Conservation (phyloP, 92 coral and sea anemone species). For the Siderastrea radians region DNA sequence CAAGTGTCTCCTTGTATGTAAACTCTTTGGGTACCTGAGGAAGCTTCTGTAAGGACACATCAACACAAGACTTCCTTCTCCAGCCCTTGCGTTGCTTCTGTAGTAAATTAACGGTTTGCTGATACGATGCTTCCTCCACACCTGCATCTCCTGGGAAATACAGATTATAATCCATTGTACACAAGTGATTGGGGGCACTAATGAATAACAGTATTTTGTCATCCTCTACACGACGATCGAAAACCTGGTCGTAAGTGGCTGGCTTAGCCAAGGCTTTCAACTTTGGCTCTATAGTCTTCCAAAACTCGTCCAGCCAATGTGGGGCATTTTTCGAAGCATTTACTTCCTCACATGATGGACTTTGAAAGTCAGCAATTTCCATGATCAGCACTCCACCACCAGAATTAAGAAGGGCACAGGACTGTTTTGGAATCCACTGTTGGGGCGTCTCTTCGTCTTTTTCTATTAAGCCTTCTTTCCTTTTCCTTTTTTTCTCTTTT, state of each 20-base stretch:
- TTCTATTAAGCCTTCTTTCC: background rate
- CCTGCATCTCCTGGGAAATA: background rate
- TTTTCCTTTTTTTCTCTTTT: background rate
- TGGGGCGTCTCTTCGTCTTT: too few species aligned
- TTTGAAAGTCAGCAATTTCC: background rate
- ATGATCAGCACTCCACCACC: constrained; percentile 1
- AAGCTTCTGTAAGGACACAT: background rate
- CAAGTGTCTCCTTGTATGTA: background rate
- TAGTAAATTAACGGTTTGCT: background rate
- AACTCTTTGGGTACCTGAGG: background rate
- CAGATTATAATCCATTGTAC: background rate
- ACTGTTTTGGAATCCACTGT: background rate
- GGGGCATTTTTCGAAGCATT: background rate
- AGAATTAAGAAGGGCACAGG: constrained; percentile 1
- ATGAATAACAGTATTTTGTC: background rate
- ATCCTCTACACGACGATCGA: background rate
- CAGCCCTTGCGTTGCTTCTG: background rate
- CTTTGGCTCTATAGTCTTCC: background rate
- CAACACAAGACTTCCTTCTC: background rate
- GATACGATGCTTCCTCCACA: background rate
- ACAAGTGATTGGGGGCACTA: background rate
- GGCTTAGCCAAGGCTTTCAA: background rate
- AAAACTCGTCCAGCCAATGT: background rate
- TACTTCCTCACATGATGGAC: too few species aligned
- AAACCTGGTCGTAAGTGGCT: background rate